phyloP scores from a whole-genome alignment of 2,797 vertebrate genomes.

The Synanceia verrucosa region DNA sequence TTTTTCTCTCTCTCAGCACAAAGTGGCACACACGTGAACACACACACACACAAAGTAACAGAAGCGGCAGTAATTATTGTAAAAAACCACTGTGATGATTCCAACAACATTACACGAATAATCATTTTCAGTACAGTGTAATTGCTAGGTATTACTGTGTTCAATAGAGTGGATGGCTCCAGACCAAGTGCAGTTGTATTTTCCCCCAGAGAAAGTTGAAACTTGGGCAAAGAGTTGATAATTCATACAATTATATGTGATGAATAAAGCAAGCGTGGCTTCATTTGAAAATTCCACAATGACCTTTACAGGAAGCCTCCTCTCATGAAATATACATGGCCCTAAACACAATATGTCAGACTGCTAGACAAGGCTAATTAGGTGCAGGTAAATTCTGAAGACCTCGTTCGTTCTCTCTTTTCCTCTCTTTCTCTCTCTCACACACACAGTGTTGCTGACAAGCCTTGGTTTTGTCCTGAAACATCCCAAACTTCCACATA shows the following conservation, averaged over 20 bases:
- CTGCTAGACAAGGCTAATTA: slow-evolving; percentile 77
- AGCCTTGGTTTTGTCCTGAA: background rate
- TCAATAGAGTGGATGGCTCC: slow-evolving; percentile 14
- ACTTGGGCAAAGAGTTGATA: slow-evolving; percentile 63
- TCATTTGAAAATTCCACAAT: slow-evolving; percentile 77
- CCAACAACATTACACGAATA: slow-evolving; percentile 17
- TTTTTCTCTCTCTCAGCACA: slow-evolving; percentile 25
- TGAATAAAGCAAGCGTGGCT: slow-evolving; percentile 78
- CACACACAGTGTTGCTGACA: background rate
- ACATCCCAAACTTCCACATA: background rate
- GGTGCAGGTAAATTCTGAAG: slow-evolving; percentile 74
- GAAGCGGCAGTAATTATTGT: slow-evolving; percentile 10
- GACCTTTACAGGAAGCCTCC: slow-evolving; percentile 77
- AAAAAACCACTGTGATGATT: slow-evolving; percentile 22
- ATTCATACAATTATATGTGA: slow-evolving; percentile 69
- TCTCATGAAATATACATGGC: slow-evolving; percentile 81
- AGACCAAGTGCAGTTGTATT: slow-evolving; percentile 21
- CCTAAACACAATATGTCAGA: slow-evolving; percentile 75
- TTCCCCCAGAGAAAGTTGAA: slow-evolving; percentile 42
- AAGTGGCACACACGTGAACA: slow-evolving; percentile 1
- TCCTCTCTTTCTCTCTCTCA: background rate
- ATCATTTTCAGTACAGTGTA: slow-evolving; percentile 28
- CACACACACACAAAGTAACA: background rate
- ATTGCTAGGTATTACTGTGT: slow-evolving; percentile 19
- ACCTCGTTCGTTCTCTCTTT: slow-evolving; percentile 22